Evolutionary conservation across 92 coral and sea anemone genomes (phyloP), one percentile per base, ranked within the genome.

Genomic region (Parazoanthus swiftii): DNA sequence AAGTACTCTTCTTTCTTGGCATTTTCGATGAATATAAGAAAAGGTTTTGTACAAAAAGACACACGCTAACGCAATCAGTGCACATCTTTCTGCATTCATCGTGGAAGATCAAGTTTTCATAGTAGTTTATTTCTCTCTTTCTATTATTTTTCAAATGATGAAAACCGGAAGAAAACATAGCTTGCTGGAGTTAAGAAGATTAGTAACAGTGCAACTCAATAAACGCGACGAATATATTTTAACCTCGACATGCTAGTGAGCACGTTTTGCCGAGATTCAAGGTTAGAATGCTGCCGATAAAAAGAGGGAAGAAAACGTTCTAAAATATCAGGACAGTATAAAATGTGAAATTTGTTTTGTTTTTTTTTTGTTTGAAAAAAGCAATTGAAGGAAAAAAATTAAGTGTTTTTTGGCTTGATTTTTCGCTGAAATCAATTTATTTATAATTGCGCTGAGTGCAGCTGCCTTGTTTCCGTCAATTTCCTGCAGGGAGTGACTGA

Each of bases 401-500:
- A 20, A 1, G 50, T 43, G 33, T 15, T 80, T 80, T 33, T 66
- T 26, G 29, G 25, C 14, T 54, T 16, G 3, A 14, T 25, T 35
- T 70, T 84, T 46, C 23, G 48, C 38, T 71, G 23, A 33, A 48
- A 72, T 71, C 39, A 38, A 83, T 71, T 71, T 71, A 25, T 73
- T 84, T 84, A 37, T 25, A 26, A 84, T 43, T 75, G 78, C n/a
- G 87, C 68, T 4, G 51, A 54, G 26, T 5, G 77, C 87, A 84
- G 79, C 77, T 71, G 87, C 18, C 42, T 25, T 29, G 1, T 37
- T 46, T 81, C 36, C 66, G 48, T 7, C 65, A 71, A 48, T 84
- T 84, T 71, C 87, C 87, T 84, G 79, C 68, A 84, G 87, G 9
- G 68, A 18, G 3, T 39, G 42, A 75, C 66, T 71, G 29, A 72